phyloP scores from a whole-genome alignment of 2,113 vertebrate species.

The Periophthalmodon schlosseri region DNA sequence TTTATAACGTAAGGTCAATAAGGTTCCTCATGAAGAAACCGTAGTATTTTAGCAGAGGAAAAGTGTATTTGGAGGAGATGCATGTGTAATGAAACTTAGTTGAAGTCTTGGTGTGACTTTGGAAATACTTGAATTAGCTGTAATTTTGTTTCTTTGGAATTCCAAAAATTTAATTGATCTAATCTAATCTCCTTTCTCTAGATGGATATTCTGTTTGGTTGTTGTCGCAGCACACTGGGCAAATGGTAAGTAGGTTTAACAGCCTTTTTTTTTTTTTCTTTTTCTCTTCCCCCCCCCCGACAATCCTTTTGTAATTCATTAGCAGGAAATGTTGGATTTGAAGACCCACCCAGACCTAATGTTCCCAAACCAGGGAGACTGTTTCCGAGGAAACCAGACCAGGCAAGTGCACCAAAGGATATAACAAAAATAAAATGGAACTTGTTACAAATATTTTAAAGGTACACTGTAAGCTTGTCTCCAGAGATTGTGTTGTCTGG shows the following conservation, averaged over 20 bases:
- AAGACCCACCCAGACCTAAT: background rate
- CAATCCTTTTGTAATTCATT: background rate
- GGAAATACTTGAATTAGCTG: background rate
- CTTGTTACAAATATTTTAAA: too few relatives aligned
- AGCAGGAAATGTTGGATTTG: background rate
- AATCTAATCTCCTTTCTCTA: background rate
- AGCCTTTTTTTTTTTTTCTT: background rate
- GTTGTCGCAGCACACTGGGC: background rate
- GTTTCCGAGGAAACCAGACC: too few relatives aligned
- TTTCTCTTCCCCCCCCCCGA: background rate
- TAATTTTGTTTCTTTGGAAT: too few relatives aligned
- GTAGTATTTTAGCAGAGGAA: too few relatives aligned
- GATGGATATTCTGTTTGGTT: background rate
- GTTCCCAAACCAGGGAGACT: background rate
- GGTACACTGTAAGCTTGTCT: too few relatives aligned
- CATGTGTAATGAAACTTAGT: too few relatives aligned
- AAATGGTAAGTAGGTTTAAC: background rate
- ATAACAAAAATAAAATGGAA: background rate
- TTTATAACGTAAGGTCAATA: background rate
- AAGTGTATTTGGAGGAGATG: too few relatives aligned
- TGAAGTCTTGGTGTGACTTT: background rate
- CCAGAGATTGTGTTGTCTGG: too few relatives aligned
- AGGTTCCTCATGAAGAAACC: background rate
- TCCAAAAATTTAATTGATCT: too few relatives aligned
- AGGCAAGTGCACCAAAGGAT: background rate